Base-by-base conservation (phyloP, 2,113 vertebrate species). In the Gymnorhina tibicen region DNA sequence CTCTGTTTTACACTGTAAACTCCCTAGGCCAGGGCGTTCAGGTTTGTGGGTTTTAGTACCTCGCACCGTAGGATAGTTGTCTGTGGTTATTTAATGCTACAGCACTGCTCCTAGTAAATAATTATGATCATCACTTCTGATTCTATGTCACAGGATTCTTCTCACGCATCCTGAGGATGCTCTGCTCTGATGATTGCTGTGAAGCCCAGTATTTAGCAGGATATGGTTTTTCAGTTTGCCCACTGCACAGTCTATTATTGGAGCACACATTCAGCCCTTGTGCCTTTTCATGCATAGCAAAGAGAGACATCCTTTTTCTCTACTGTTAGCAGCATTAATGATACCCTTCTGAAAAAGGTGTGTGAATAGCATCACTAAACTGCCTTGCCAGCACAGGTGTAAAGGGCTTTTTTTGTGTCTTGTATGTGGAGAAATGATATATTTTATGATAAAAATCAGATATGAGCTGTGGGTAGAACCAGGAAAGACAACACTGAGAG, bases 271-370 rank as follows among this genome's bases (percentile, higher is more conserved):
- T 85, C 81, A 95, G 55, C 68, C 28, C 69, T 55, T 10, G 0
- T 12, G 11, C 73, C 62, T 94, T 90, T 94, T 76, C 91, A 80
- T 68, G 85, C 92, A 79, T n/a, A 58, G 67, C 70, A 76, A 79
- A 87, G 53, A 69, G 70, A 74, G 24, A 37, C 5, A 68, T 12
- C 41, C 76, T 66, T 91, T 75, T 92, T 56, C 66, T 68, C 24
- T 63, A 22, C 78, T 85, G 58, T 93, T 76, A 85, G 49, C 58
- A 90, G 32, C 92, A 90, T 96, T 93, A 85, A 93, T 83, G 78
- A 91, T 50, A 82, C 24, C 82, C 67, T 88, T 94, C 92, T 88
- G 82, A 73, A 92, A 90, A 79, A 41, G 30, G 56, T 69, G 72
- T 88, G 82, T 83, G 82, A 94, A 76, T 24, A 62, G 46, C 82